Conservation (phyloP, 2,797 vertebrate genomes). For the Petrocephalus schoutedeni region DNA sequence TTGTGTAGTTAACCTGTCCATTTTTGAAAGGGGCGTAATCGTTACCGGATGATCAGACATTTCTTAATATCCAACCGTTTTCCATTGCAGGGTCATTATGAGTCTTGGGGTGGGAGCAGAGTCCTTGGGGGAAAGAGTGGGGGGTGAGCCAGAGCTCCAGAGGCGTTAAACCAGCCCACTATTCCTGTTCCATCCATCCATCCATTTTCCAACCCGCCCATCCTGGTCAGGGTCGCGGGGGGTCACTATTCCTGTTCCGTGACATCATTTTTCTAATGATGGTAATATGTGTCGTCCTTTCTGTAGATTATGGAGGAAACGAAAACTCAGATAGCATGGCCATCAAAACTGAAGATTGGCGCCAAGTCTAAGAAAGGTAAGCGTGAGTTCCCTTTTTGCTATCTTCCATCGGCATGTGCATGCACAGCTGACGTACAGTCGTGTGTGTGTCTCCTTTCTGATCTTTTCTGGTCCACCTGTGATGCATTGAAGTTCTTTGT, state of each 20-base stretch:
- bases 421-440: neutral
- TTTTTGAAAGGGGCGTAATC: neutral
- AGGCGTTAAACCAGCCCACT: neutral
- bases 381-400: constrained; percentile 20
- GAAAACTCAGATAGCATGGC: constrained; percentile 73
- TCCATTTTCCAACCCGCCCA: too few species aligned
- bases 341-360: constrained; percentile 73
- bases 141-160: neutral
- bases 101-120: neutral
- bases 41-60: neutral
- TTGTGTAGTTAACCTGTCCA: neutral
- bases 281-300: constrained; percentile 24
- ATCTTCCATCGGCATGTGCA: neutral
- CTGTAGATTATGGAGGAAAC: constrained; percentile 75
- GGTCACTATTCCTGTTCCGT: neutral
- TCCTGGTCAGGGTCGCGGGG: too few species aligned
- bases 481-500: neutral
- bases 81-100: neutral
- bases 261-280: neutral
- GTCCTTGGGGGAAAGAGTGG: neutral
- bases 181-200: neutral
- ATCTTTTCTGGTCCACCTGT: neutral
- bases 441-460: neutral
- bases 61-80: neutral
- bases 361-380: constrained; percentile 76